Evolutionary conservation across 1,140 invertebrate genomes (phyloP), one percentile per base, ranked within the genome.

Genomic region (Orchestia grillus): DNA sequence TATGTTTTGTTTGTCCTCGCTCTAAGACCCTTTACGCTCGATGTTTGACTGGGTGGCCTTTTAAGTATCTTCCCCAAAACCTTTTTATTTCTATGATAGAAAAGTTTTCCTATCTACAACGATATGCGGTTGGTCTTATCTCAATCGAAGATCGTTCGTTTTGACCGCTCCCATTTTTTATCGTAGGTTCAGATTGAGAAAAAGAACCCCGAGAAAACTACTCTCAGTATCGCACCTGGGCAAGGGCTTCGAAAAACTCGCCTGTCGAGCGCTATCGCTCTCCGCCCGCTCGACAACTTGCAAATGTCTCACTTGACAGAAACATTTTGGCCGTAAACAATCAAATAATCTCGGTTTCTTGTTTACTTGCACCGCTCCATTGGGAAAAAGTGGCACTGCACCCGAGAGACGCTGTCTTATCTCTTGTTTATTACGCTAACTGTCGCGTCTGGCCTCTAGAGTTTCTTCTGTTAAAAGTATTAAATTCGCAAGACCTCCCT

Each of bases 231-330:
- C 62, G 62, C 62, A 77, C 62, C 62, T 77, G 62, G 62, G 62
- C 62, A 28, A 77, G 28, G 28, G 62, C 62, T 15, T 36, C 62
- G 62, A 77, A 77, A 77, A 77, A 77, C 62, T 77, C 62, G 62
- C 36, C 62, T 77, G 62, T 77, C 28, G 28, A 77, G 62, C 62
- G 62, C 62, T 77, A 77, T 77, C 44, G 88, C 88, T 44, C 88
- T 43, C 41, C 41, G 3, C 44, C 88, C 41, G 41, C 88, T 91
- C 88, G 44, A 91, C 88, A 91, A 42, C 88, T 91, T 44, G 88
- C 88, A 91, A 91, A 91, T 91, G 88, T 91, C 88, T 91, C 88
- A 91, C 88, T 91, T 91, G 88, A 91, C 88, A 91, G 88, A 44
- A 91, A 91, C 88, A 91, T 91, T 91, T 91, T 91, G 41, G 88